Conservation (phyloP, 2,888 invertebrate species). For the Slavum lentiscoides region DNA sequence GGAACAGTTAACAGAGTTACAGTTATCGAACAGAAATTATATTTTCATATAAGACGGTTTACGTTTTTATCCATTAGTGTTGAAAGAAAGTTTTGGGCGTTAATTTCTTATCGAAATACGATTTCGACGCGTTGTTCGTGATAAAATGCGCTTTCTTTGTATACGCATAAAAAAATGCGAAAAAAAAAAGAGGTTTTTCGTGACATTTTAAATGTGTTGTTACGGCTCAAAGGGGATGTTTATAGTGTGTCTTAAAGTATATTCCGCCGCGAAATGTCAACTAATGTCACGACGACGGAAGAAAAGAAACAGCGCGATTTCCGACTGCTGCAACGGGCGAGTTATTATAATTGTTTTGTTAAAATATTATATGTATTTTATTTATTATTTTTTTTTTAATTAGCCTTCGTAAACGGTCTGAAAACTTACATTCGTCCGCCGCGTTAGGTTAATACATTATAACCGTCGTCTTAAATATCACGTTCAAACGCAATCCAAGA, state of each 20-base stretch:
- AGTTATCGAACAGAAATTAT: too few relatives aligned
- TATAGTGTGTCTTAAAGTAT: conserved; percentile 9
- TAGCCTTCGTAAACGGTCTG: not conserved
- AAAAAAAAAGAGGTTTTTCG: not conserved
- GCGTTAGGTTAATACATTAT: not conserved
- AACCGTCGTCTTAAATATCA: conserved; percentile 27
- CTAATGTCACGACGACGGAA: conserved; percentile 38
- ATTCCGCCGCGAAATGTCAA: conserved; percentile 32
- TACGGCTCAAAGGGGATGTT: not conserved
- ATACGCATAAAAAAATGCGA: too few relatives aligned
- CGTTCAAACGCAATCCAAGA: conserved; percentile 9
- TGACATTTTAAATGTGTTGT: conserved; percentile 46
- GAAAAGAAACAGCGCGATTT: conserved; percentile 10
- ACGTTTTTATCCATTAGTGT: too few relatives aligned
- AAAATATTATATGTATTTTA: not conserved
- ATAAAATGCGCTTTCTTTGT: too few relatives aligned
- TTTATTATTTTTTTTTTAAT: conserved; percentile 3
- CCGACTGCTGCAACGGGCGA: not conserved
- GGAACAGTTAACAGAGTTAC: too few relatives aligned
- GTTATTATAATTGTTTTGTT: not conserved
- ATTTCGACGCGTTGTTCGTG: too few relatives aligned
- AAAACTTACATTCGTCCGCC: not conserved
- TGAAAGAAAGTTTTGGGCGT: not conserved
- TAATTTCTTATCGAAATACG: too few relatives aligned
- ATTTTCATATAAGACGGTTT: too few relatives aligned